Percentiles rank a stretch among this genome's conserved stretches.
Evolutionary conservation across 2,888 invertebrate species (phyloP).

Genomic region (Operophtera brumata): DNA sequence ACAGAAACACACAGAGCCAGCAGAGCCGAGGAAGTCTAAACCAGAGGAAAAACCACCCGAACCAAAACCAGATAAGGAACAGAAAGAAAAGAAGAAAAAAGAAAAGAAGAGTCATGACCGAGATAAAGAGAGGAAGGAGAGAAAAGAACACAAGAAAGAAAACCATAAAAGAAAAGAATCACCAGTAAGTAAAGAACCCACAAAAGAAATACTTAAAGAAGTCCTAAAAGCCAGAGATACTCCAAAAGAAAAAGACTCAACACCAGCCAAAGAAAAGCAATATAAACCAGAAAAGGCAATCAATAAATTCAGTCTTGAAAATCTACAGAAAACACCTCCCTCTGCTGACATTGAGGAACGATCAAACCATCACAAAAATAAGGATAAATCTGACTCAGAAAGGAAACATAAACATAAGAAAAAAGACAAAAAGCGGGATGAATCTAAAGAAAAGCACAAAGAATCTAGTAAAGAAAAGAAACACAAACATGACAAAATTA

Average conservation of each 20-base stretch:
- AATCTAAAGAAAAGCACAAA: constrained; percentile 82
- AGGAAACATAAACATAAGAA: constrained; percentile 83
- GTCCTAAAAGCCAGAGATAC: constrained; percentile 65
- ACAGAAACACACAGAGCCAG: constrained; percentile 59
- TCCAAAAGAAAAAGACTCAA: constrained; percentile 56
- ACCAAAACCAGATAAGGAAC: constrained; percentile 76
- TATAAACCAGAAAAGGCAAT: constrained; percentile 64
- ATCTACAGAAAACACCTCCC: constrained; percentile 71
- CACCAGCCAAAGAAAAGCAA: constrained; percentile 62
- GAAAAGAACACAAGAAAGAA: constrained; percentile 81
- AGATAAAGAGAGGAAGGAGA: constrained; percentile 81
- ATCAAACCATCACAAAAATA: constrained; percentile 62
- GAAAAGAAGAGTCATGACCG: constrained; percentile 83
- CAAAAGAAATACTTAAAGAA: constrained; percentile 60
- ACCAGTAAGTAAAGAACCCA: constrained; percentile 57
- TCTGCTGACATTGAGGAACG: constrained; percentile 63
- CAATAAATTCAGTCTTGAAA: constrained; percentile 75
- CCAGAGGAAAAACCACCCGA: constrained; percentile 77
- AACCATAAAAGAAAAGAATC: constrained; percentile 73
- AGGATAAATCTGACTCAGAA: constrained; percentile 77
- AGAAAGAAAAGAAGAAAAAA: constrained; percentile 80
- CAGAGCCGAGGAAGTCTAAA: constrained; percentile 64
- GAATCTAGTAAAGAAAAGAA: constrained; percentile 77
- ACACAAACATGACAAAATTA: constrained; percentile 78
- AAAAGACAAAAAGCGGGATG: constrained; percentile 84